Evolutionary conservation across 2,888 invertebrate species (phyloP), one percentile per base, ranked within the genome.

Genomic region (Pyrocoelia pectoralis): DNA sequence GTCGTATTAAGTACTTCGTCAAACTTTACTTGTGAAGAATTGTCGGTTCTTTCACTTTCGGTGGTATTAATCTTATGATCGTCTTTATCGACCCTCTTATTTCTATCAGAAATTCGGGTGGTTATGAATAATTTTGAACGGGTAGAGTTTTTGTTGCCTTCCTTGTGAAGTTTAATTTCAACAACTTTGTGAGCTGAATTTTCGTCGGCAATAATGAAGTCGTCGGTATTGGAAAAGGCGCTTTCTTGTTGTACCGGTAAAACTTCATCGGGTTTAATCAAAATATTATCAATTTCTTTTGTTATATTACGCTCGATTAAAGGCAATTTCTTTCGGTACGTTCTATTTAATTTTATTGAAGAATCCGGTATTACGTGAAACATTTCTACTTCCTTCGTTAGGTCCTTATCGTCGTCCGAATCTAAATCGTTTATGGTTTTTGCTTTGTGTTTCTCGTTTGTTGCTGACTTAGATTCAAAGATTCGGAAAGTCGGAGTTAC

Each of bases 271-370:
- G 46, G 29, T 46, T 58, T 43, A 51, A 58, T 51, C 46, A 46
- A 52, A 24, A 51, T 57, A 50, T 57, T 28, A 18, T 56, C 60
- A 49, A 59, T 48, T 41, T 58, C 56, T 53, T 56, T 65, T 38
- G 56, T 65, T 38, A 56, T 59, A 65, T 61, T 56, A 40, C 19
- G 53, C 56, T 65, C 65, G 33, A 70, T 67, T 62, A 72, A 68
- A 5, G 81, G 81, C 12, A 80, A 63, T 65, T 81, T 78, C 68
- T 81, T 81, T 56, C 81, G 71, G 65, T 78, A 76, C 1, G 81
- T 81, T 61, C 81, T 68, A 63, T 80, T 81, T 49, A 81, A 67
- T 70, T 78, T 77, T 13, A 74, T 60, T 24, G 76, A 73, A 9
- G 76, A 69, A 51, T 77, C 76, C 13, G 73, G 68, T 15, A 74